phyloP scores from a whole-genome alignment of 37 sponge, comb jelly and placozoan species.

The Haliclona indistincta region DNA sequence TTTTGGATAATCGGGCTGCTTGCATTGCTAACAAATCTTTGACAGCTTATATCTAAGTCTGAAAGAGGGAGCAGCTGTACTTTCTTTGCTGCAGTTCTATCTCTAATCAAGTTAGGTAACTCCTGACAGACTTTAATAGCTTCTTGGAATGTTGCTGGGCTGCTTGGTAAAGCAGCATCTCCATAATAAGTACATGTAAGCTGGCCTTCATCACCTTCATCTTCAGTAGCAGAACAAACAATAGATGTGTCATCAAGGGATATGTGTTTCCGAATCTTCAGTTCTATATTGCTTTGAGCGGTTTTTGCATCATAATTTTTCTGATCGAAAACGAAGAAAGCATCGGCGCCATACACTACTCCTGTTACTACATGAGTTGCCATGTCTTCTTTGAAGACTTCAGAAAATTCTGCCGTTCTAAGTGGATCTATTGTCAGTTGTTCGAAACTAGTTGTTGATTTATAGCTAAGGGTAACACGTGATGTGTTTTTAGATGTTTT shows the following conservation, averaged over 20 bases:
- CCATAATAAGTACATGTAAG: conserved; percentile 36
- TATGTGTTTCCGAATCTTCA: not conserved
- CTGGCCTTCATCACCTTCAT: not conserved
- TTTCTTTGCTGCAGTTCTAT: conserved; percentile 1
- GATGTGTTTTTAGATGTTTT: conserved; percentile 27
- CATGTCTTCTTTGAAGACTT: conserved; percentile 6
- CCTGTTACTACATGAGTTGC: conserved; percentile 56
- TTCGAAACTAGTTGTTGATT: conserved; percentile 16
- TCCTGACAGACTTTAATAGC: conserved; percentile 18
- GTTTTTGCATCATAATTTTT: not conserved
- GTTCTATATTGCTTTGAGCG: conserved; percentile 14
- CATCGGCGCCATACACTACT: conserved; percentile 44
- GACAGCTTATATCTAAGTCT: conserved; percentile 4
- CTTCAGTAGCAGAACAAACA: not conserved
- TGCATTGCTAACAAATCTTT: not conserved
- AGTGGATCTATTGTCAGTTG: conserved; percentile 35
- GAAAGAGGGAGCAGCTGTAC: conserved; percentile 13
- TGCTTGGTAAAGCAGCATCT: conserved; percentile 2
- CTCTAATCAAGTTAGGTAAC: conserved; percentile 17
- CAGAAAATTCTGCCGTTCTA: conserved; percentile 3
- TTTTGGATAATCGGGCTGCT: not conserved
- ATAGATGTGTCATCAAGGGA: not conserved
- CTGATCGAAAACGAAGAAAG: conserved; percentile 49
- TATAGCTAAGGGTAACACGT: conserved; percentile 43
- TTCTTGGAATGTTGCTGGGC: conserved; percentile 37